Conservation (phyloP, 2,888 invertebrate species). For the Schizotus pectinicornis region DNA sequence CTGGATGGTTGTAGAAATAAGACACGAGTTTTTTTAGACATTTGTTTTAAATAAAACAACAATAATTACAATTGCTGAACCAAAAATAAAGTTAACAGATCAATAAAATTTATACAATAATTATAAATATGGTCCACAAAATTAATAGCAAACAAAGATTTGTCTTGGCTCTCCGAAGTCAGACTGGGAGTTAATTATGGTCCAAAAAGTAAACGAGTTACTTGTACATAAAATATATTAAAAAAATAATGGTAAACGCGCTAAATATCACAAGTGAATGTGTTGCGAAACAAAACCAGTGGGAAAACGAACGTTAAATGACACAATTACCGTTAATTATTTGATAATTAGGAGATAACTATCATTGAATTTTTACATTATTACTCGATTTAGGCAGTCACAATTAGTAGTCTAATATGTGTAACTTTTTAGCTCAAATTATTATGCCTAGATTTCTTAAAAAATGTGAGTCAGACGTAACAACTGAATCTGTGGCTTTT, state of each 20-base stretch:
- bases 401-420: too few relatives aligned
- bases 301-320: constrained; percentile 9
- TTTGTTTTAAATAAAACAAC: constrained; percentile 30
- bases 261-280: constrained; percentile 27
- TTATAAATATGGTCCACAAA: constrained; percentile 37
- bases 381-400: constrained; percentile 33
- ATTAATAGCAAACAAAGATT: constrained; percentile 9
- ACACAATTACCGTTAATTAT: constrained; percentile 22
- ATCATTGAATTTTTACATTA: constrained; percentile 17
- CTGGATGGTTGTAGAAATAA: not conserved
- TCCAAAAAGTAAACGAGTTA: not conserved
- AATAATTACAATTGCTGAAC: constrained; percentile 32
- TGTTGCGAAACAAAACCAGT: constrained; percentile 15
- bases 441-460: too few relatives aligned
- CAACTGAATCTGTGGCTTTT: too few relatives aligned
- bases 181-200: too few relatives aligned
- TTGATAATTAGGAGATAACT: constrained; percentile 19
- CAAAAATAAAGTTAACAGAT: constrained; percentile 40
- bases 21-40: constrained; percentile 4
- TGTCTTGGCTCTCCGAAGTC: too few relatives aligned
- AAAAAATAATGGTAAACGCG: constrained; percentile 30
- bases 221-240: constrained; percentile 32
- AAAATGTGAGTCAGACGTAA: too few relatives aligned
- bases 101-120: constrained; percentile 46
- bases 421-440: too few relatives aligned